Evolutionary conservation across 2,797 vertebrate genomes (phyloP).

Genomic region (Acipenser oxyrinchus): DNA sequence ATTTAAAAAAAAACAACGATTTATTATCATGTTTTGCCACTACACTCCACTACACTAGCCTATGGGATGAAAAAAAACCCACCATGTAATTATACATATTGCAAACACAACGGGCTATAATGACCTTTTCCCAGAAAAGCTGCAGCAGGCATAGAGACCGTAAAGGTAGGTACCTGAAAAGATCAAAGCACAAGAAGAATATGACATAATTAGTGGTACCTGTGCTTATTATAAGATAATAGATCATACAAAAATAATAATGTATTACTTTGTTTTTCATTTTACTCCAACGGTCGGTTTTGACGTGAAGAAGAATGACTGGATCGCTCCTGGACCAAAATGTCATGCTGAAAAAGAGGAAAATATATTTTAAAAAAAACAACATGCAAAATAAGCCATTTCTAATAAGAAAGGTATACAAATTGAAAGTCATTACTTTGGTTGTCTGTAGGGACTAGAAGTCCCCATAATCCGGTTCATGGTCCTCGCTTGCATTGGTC

Average conservation of each 20-base stretch:
- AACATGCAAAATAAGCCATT: neutral
- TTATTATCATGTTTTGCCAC: no score
- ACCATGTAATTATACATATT: no score
- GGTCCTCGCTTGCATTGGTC: slow-evolving; percentile 30
- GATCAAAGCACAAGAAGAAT: slow-evolving; percentile 16
- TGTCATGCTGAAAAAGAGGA: slow-evolving; percentile 40
- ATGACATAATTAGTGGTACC: neutral
- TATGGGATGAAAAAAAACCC: no score
- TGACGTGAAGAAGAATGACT: slow-evolving; percentile 38
- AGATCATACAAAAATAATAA: neutral
- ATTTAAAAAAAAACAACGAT: no score
- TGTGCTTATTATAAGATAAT: no score
- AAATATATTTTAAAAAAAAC: neutral
- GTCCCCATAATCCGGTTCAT: slow-evolving; percentile 28
- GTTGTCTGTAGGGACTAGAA: slow-evolving; percentile 31
- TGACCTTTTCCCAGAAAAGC: slow-evolving; percentile 37
- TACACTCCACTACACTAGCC: no score
- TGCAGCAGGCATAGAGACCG: slow-evolving; percentile 28
- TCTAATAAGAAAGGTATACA: slow-evolving; percentile 16
- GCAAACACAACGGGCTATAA: neutral
- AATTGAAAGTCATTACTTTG: slow-evolving; percentile 26
- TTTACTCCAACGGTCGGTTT: slow-evolving; percentile 50
- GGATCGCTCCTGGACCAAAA: slow-evolving; percentile 43
- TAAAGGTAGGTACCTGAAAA: slow-evolving; percentile 35
- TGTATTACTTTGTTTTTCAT: slow-evolving; percentile 41